These are phyloP conservation scores for Tinamus major DNA, from an alignment of 2,797 vertebrate genomes.

Conservation along the genomic window DNA sequence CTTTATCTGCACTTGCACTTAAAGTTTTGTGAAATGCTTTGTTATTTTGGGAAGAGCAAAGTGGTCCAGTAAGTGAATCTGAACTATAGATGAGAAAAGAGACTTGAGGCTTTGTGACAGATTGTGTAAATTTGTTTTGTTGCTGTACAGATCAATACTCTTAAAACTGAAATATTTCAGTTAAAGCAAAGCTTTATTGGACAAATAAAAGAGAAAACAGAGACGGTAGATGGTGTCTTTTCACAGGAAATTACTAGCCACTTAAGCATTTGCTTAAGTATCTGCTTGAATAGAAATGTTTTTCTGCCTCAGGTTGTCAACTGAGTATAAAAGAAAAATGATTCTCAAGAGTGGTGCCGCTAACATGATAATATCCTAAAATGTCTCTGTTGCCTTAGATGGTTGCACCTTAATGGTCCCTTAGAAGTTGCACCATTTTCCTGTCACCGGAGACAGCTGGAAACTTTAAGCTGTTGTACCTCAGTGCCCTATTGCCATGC, in stretches of 20 bases:
- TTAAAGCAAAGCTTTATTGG: background rate
- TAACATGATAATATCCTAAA: background rate
- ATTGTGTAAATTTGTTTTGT: background rate
- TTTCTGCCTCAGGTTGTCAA: background rate
- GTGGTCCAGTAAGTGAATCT: background rate
- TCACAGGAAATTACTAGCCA: background rate
- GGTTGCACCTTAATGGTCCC: background rate
- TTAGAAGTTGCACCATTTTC: constrained; percentile 8
- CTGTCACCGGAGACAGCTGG: background rate
- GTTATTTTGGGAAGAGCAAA: background rate
- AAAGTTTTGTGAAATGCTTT: background rate
- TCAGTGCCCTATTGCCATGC: background rate
- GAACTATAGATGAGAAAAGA: background rate
- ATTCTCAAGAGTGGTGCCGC: background rate
- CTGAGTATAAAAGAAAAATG: background rate
- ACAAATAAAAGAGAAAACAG: background rate
- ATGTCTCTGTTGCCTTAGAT: background rate
- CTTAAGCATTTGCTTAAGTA: background rate
- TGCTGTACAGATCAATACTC: background rate
- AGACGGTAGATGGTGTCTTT: background rate
- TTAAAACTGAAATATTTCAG: background rate
- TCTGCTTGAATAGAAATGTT: background rate
- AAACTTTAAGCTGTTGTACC: background rate
- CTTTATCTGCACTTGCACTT: background rate
- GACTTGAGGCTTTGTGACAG: background rate